Evolutionary conservation across 92 coral and sea anemone genomes (phyloP).

Genomic region (Montipora capitata): DNA sequence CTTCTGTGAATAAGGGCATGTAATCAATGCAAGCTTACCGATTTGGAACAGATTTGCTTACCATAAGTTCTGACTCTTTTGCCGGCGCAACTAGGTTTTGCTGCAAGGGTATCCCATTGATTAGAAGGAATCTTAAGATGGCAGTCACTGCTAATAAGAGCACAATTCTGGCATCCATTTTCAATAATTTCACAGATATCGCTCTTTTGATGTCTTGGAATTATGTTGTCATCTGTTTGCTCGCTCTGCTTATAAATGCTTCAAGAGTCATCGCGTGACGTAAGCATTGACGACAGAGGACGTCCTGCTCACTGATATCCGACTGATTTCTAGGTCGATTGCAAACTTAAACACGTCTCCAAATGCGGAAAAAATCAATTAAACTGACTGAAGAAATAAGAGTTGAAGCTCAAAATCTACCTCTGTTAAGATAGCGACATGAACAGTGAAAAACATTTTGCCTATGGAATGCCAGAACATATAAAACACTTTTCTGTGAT

Average conservation of each 20-base stretch:
- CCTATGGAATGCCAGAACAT: no score
- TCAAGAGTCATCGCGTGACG: conserved; percentile 20
- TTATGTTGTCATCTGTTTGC: not conserved
- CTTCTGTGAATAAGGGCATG: not conserved
- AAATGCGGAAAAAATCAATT: not conserved
- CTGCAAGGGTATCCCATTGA: conserved; percentile 8
- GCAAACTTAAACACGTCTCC: not conserved
- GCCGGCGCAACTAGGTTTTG: conserved; percentile 11
- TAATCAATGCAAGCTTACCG: not conserved
- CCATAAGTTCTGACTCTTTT: conserved; percentile 42
- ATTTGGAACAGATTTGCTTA: conserved; percentile 4
- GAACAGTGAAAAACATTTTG: not conserved
- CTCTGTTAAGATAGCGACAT: not conserved
- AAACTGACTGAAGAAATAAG: not conserved
- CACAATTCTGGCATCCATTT: conserved; percentile 26
- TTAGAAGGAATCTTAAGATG: not conserved
- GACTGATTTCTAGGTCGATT: not conserved
- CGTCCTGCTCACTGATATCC: conserved; percentile 13
- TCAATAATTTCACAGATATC: not conserved
- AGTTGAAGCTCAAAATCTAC: not conserved
- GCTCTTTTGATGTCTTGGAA: conserved; percentile 8
- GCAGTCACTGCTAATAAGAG: not conserved
- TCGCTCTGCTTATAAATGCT: conserved; percentile 1
- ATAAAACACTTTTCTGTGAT: not conserved
- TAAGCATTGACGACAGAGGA: conserved; percentile 26